Conservation (phyloP, 1,140 invertebrate species). For the Sogatella furcifera region DNA sequence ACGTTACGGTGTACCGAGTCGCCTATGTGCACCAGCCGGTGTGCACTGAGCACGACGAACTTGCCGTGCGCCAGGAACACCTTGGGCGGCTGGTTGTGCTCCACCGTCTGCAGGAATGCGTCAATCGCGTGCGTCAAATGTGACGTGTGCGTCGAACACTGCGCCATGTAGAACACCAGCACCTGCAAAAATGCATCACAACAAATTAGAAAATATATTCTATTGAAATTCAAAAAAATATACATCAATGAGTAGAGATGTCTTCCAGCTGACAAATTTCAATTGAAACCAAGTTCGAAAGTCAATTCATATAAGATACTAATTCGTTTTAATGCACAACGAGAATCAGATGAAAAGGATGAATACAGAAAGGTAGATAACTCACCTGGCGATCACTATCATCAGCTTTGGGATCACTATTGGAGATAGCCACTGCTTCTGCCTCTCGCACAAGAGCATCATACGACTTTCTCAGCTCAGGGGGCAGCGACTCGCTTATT, state of each 20-base stretch:
- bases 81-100: conserved; percentile 86
- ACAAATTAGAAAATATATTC: conserved; percentile 4
- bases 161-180: conserved; percentile 73
- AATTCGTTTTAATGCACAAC: no score
- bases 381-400: conserved; percentile 15
- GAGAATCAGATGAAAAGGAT: no score
- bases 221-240: no score
- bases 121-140: conserved; percentile 82
- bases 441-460: conserved; percentile 62
- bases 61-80: conserved; percentile 81
- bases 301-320: no score
- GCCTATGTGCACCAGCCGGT: conserved; percentile 86
- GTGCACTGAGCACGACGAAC: conserved; percentile 84
- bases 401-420: conserved; percentile 12
- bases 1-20: conserved; percentile 81
- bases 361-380: not conserved
- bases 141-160: conserved; percentile 70
- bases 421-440: conserved; percentile 41
- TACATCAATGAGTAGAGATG: no score
- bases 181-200: no score
- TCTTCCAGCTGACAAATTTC: no score
- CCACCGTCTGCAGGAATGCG: conserved; percentile 80
- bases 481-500: conserved; percentile 54
- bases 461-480: conserved; percentile 53
- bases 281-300: no score